Evolutionary conservation across 2,113 vertebrate genomes (phyloP).

Genomic region (Micromys minutus): DNA sequence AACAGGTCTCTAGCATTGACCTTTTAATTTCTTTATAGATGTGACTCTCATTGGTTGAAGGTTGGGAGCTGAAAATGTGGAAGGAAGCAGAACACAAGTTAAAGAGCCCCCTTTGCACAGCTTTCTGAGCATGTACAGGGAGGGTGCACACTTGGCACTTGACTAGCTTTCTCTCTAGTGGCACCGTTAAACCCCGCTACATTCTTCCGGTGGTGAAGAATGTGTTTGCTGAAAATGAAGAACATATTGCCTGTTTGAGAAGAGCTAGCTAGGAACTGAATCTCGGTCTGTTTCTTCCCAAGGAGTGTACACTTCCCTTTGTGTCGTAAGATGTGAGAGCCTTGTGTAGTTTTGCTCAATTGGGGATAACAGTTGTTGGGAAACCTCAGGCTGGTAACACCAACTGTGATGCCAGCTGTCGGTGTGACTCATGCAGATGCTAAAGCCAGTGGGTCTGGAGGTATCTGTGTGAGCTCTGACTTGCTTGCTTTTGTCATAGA

Average conservation of each 20-base stretch:
- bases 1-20: not conserved
- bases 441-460: not conserved
- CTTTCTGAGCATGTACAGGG: not conserved
- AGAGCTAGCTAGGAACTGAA: conserved; percentile 17
- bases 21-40: conserved; percentile 18
- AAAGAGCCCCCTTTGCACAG: not conserved
- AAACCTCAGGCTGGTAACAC: conserved; percentile 18
- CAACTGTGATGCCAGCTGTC: conserved; percentile 35
- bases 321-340: not conserved
- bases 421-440: conserved; percentile 21
- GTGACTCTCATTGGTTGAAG: not conserved
- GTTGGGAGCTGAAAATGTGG: not conserved
- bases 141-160: not conserved
- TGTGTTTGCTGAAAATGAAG: not conserved
- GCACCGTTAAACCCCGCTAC: not conserved
- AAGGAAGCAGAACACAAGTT: not conserved
- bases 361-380: conserved; percentile 37
- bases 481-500: not conserved
- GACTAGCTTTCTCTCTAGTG: not conserved
- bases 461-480: not conserved
- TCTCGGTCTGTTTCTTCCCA: not conserved
- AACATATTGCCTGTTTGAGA: not conserved
- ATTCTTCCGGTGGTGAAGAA: not conserved
- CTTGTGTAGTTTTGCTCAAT: not conserved
- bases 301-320: not conserved